Evolutionary conservation across 2,888 invertebrate genomes (phyloP), one percentile per base, ranked within the genome.

Genomic region (Meloe dianella): DNA sequence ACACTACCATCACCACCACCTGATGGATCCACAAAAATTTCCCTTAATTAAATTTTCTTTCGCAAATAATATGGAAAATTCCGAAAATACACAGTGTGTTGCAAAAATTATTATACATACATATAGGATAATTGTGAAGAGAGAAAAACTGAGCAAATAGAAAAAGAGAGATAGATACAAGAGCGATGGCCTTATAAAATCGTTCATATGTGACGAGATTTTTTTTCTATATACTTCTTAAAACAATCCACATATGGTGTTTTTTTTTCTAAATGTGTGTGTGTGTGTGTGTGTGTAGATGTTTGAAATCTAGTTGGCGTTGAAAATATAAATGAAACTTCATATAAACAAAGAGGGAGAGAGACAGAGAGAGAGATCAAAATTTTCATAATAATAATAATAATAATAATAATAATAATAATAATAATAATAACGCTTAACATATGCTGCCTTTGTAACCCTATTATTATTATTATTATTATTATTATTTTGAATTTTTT

Each of bases 231-330:
- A 32, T 6, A 32, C 32, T 1, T 32, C 32, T 32, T 32, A 41
- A 41, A 41, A 41, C 41, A 41, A 41, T 41, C 41, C 41, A 41
- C 41, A 41, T 41, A 41, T 41, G 41, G 41, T 41, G 41, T 17
- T 41, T 41, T 35, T 35, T 9, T 32, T 32, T 38, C 14, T 41
- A 41, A 41, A 17, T 41, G 41, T 41, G 41, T 3, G 17, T 41
- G 17, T 35, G n/a, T n/a, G n/a, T n/a, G n/a, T n/a, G n/a, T n/a
- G n/a, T n/a, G n/a, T n/a, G n/a, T n/a, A n/a, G 32, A 32, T 32
- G 32, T 32, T 41, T 41, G 41, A 41, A 41, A 41, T 41, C 41
- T 41, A 41, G 41, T 41, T 41, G 41, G 41, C 41, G 41, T 41
- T 41, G 41, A 5, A 41, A 41, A 41, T 17, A 32, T 10, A 32